These are phyloP conservation scores for Amblyraja radiata DNA, from an alignment of 2,797 vertebrate genomes.

Conservation along the genomic window DNA sequence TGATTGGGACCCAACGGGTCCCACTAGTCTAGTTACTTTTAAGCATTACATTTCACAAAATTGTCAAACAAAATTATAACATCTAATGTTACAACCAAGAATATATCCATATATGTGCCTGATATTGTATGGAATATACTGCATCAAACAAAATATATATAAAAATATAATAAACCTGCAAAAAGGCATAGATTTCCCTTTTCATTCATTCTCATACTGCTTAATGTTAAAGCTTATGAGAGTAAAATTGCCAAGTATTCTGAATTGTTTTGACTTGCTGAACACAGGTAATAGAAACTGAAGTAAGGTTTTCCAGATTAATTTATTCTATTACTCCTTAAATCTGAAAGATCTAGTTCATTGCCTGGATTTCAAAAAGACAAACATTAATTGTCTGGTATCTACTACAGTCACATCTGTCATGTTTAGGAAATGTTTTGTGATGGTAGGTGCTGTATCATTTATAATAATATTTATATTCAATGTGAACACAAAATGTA, in stretches of 20 bases:
- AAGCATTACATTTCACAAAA: not conserved
- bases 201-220: not conserved
- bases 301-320: not conserved
- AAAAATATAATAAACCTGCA: not conserved
- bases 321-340: not conserved
- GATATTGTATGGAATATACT: not conserved
- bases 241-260: not conserved
- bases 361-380: not conserved
- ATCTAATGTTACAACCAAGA: not conserved
- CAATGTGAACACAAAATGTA: not conserved
- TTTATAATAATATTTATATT: not conserved
- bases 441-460: not conserved
- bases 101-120: not conserved
- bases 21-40: not conserved
- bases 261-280: not conserved
- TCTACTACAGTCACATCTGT: not conserved
- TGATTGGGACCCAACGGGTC: too few species aligned
- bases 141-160: not conserved
- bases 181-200: not conserved
- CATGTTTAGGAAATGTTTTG: not conserved
- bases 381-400: not conserved
- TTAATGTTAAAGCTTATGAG: not conserved
- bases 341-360: not conserved
- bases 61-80: not conserved
- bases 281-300: not conserved